Evolutionary conservation across 2,113 vertebrate species (phyloP).

Genomic region (Anolis sagrei): DNA sequence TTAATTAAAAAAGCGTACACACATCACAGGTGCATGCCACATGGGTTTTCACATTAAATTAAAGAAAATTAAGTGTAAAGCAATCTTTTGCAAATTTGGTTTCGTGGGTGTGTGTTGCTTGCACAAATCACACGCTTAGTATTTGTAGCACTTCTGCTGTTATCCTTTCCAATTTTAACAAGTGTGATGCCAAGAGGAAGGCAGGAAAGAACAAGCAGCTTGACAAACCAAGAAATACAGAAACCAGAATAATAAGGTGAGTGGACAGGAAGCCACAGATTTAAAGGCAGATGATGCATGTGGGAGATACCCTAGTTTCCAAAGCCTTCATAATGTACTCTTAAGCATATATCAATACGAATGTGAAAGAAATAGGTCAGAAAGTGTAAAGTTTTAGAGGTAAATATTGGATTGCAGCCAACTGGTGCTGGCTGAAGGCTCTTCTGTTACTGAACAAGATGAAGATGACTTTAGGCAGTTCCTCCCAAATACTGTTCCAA

Average conservation of each 20-base stretch:
- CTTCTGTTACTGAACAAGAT: not conserved
- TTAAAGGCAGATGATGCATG: constrained; percentile 31
- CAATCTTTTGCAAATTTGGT: constrained; percentile 41
- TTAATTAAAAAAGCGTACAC: constrained; percentile 41
- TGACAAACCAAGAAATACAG: constrained; percentile 26
- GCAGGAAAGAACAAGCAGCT: constrained; percentile 46
- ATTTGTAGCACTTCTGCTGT: constrained; percentile 47
- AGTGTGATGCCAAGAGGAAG: constrained; percentile 46
- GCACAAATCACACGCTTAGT: constrained; percentile 57
- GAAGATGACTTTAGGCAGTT: not conserved
- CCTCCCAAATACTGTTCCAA: not conserved
- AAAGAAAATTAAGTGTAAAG: constrained; percentile 51
- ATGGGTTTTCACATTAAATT: constrained; percentile 56
- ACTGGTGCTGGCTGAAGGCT: not conserved
- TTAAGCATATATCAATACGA: not conserved
- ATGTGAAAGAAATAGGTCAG: not conserved
- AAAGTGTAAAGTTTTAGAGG: not conserved
- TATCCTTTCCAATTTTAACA: constrained; percentile 39
- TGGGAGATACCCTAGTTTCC: not conserved
- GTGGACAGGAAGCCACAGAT: not conserved
- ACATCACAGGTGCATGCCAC: constrained; percentile 43
- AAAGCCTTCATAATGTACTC: not conserved
- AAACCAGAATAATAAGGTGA: constrained; percentile 32
- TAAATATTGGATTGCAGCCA: not conserved
- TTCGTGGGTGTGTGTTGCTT: constrained; percentile 38